Base-by-base conservation (phyloP, 2,888 invertebrate genomes). In the Exephanes ischioxanthus region DNA sequence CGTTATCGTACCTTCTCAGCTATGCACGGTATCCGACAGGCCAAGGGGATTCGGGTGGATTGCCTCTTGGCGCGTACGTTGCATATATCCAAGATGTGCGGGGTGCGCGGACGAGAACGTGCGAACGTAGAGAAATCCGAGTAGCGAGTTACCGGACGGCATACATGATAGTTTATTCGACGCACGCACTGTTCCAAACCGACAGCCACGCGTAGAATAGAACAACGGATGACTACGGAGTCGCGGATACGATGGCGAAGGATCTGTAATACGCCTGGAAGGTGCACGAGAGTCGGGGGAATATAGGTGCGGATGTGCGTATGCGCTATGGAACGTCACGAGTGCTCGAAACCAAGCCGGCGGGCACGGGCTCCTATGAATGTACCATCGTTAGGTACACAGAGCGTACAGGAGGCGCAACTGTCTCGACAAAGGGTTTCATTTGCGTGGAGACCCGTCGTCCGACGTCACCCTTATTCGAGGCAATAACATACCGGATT, bases 371-470 rank as follows among this genome's bases (percentile, higher is more conserved):
- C 68, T 22, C 30, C 73, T 70, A 71, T 85, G 81, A 85, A 85
- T 85, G 80, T 75, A 76, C 63, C 61, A 81, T 82, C 85, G 85
- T 82, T 85, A 85, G 75, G 76, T 63, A 82, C 76, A 70, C 75
- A 63, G 61, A 73, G 53, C 68, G 66, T 22, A 51, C 81, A 37
- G 67, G 71, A 72, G 73, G 48, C 48, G 55, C 37, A 53, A n/a
- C 67, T 33, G 66, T 68, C 14, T 26, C 48, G 58, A 81, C 78
- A 78, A 85, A 81, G 81, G 75, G 75, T 79, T 85, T 79, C 70
- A 85, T 85, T 79, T 48, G 61, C 70, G 48, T 75, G 61, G 6
- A 30, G 48, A 37, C 70, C 14, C 75, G 70, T 51, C 70, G 63
- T 78, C 80, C 72, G 63, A 70, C 51, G 53, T 66, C 51, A 58